phyloP scores from a whole-genome alignment of 1,140 invertebrate species.

The Drosophila kepulauana region DNA sequence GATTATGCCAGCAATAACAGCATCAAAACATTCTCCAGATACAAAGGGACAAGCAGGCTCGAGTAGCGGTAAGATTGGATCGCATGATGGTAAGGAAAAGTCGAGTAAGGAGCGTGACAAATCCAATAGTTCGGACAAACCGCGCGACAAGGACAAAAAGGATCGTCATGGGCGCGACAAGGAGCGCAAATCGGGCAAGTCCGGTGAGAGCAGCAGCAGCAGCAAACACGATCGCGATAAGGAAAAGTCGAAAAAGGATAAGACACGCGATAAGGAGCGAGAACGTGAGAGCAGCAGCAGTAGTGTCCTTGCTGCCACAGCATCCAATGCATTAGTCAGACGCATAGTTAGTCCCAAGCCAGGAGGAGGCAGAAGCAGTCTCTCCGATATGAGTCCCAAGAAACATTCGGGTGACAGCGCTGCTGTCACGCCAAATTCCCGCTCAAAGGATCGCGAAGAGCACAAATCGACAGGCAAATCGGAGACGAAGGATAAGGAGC shows the following conservation, averaged over 20 bases:
- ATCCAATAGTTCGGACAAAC: constrained; percentile 66
- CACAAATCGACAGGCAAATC: constrained; percentile 73
- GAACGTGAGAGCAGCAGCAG: constrained; percentile 85
- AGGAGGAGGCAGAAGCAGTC: constrained; percentile 24
- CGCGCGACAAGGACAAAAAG: constrained; percentile 87
- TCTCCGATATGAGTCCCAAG: constrained; percentile 65
- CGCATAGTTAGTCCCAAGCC: constrained; percentile 86
- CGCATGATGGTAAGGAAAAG: constrained; percentile 69
- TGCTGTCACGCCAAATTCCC: constrained; percentile 31
- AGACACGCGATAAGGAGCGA: constrained; percentile 87
- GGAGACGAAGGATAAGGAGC: constrained; percentile 85
- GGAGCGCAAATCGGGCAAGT: constrained; percentile 74
- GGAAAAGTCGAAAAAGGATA: constrained; percentile 89
- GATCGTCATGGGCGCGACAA: constrained; percentile 89
- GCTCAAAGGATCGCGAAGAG: constrained; percentile 82
- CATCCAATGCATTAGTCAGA: constrained; percentile 84
- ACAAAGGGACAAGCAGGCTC: constrained; percentile 73
- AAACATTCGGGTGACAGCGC: constrained; percentile 44
- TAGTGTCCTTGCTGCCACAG: constrained; percentile 13
- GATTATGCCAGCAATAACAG: constrained; percentile 17
- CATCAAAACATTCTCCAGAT: constrained; percentile 85
- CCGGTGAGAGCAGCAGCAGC: constrained; percentile 86
- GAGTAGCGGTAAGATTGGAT: constrained; percentile 35
- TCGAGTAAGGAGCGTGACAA: constrained; percentile 76
- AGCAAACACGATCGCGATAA: constrained; percentile 87